Base-by-base conservation (phyloP, 2,888 invertebrate genomes). In the Cartodere bifasciata region DNA sequence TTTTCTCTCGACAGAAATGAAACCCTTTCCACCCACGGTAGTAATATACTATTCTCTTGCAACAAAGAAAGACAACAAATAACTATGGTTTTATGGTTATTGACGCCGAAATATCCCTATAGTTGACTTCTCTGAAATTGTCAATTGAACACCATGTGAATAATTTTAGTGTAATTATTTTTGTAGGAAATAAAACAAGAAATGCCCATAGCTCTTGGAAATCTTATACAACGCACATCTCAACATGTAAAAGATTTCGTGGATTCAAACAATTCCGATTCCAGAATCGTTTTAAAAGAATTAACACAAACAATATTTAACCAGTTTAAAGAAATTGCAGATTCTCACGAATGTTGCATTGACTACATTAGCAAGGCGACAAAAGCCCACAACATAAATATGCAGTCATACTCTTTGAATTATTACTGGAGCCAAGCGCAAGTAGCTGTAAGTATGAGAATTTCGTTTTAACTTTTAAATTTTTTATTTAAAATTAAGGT, bases 351-450 rank as follows among this genome's bases (percentile, higher is more conserved):
- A 13, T 56, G 75, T 23, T 67, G 87, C 10, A 58, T 84, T 2
- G 73, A 71, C 16, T 48, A 70, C 68, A 44, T 77, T 66, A 49
- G 63, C 64, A 39, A 72, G 46, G 75, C 75, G 25, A 64, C 65
- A n/a, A 68, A 69, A 40, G 67, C 65, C 30, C 68, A 75, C 49
- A 63, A 62, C 35, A 45, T 67, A n/a, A 62, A 65, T 41, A 50
- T 67, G 26, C 61, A 63, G 31, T 53, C 76, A 25, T 84, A 83
- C 52, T 73, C 73, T 48, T 70, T 80, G 52, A 68, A 76, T 21
- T 83, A 87, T 53, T 87, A 86, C 43, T 92, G 91, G 91, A 75
- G 77, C 23, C 82, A 86, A 47, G 83, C 88, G 20, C 91, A 92
- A 57, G 76, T 79, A 53, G 86, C 87, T 48, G 86, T 88, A 62